Percentiles rank a stretch among this genome's conserved stretches.
These are phyloP conservation scores for Callopanchax toddi DNA, from an alignment of 2,113 vertebrate genomes.

Conservation along the genomic window DNA sequence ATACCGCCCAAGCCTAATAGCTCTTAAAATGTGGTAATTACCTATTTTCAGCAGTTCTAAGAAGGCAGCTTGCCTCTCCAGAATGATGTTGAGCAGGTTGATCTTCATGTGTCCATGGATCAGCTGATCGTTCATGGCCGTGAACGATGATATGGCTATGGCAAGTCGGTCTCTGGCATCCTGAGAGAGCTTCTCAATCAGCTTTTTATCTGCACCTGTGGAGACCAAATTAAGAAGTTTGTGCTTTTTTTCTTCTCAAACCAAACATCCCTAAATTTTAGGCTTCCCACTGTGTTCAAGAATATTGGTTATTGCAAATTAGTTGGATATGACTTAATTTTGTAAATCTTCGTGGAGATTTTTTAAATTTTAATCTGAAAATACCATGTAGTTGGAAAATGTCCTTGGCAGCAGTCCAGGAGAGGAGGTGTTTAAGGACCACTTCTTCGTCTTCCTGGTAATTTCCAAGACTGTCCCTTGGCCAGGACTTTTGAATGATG, in stretches of 20 bases:
- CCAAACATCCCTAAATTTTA: neutral
- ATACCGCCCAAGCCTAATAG: too few relatives aligned
- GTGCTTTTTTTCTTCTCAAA: neutral
- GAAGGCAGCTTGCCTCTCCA: slow-evolving; percentile 63
- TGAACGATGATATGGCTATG: slow-evolving; percentile 74
- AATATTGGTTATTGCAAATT: neutral
- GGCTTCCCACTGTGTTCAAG: too few relatives aligned
- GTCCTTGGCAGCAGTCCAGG: slow-evolving; percentile 80
- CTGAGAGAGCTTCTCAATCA: slow-evolving; percentile 73
- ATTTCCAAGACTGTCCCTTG: slow-evolving; percentile 40
- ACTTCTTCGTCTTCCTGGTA: slow-evolving; percentile 51
- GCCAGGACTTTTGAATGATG: slow-evolving; percentile 89
- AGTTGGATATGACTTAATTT: neutral
- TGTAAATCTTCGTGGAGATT: too few relatives aligned
- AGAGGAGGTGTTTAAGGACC: slow-evolving; percentile 83
- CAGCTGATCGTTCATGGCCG: slow-evolving; percentile 46
- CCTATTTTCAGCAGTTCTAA: slow-evolving; percentile 80
- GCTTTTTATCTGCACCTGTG: slow-evolving; percentile 74
- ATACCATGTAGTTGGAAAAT: slow-evolving; percentile 85
- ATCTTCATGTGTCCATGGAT: slow-evolving; percentile 69
- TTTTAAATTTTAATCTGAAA: neutral
- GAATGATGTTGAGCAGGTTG: slow-evolving; percentile 78
- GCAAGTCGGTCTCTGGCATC: slow-evolving; percentile 78
- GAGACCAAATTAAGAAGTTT: slow-evolving; percentile 14
- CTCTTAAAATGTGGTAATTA: slow-evolving; percentile 50